Evolutionary conservation across 2,888 invertebrate species (phyloP), one percentile per base, ranked within the genome.

Genomic region (Leptopilina myrica): DNA sequence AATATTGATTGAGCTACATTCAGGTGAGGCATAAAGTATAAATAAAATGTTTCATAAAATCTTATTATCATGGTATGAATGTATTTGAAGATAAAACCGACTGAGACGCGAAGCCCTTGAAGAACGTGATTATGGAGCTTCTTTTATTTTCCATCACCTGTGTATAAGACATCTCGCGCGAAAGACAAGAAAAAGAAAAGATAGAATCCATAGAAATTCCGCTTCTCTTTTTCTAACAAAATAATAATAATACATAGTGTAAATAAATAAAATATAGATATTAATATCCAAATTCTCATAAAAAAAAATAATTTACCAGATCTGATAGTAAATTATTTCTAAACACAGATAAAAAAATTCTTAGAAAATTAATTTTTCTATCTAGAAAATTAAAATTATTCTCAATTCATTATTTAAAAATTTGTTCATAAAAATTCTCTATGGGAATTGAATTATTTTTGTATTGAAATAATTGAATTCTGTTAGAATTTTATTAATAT

Each of bases 41-140:
- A 56, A 73, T 40, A 14, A 56, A 40, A 73, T 56, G 14, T 73
- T n/a, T 49, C 14, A 53, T 73, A 53, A 73, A 73, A 73, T 56
- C 73, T 56, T 73, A 53, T 73, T 26, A 56, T 53, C 20, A 26
- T 53, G 26, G 69, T 14, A 69, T 69, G 49, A 43, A 66, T 66
- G 43, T 66, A 66, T 66, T 33, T 26, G 33, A 73, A 73, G 73
- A 73, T 73, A 33, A 73, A 56, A 73, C 56, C 73, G 14, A 33
- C 73, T 73, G 33, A 73, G 73, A 73, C 73, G 73, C n/a, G 73
- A 73, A 73, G 33, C 40, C 73, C 53, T 56, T n/a, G 14, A 56
- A 73, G 73, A 53, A 69, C 73, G 56, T 73, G 56, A 56, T 56
- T 56, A 73, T 56, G 73, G 73, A 53, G 73, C 73, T 73, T 73